Evolutionary conservation across 1,140 invertebrate species (phyloP).

Genomic region (Triops longicaudatus): DNA sequence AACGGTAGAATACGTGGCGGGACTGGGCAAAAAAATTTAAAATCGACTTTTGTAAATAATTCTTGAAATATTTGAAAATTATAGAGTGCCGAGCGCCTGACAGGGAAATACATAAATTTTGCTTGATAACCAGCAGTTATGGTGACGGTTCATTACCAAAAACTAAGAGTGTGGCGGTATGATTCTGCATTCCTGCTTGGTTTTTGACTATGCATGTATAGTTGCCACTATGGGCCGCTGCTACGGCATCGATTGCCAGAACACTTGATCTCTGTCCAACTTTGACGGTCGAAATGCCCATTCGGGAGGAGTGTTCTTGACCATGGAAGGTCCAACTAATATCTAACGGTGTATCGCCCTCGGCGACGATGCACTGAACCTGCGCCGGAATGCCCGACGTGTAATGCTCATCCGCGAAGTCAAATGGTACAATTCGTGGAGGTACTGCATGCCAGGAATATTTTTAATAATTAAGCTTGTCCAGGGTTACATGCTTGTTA

Average conservation of each 20-base stretch:
- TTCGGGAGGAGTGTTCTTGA: conserved; percentile 48
- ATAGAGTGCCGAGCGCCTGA: conserved; percentile 16
- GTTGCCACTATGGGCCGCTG: conserved; percentile 58
- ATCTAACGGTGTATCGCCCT: conserved; percentile 63
- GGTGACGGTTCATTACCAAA: conserved; percentile 35
- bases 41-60: not conserved
- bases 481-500: too few species aligned
- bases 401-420: conserved; percentile 45
- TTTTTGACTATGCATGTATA: conserved; percentile 74
- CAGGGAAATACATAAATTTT: not conserved
- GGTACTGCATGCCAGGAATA: conserved; percentile 41
- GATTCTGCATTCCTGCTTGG: conserved; percentile 55
- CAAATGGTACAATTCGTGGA: conserved; percentile 53
- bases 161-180: conserved; percentile 54
- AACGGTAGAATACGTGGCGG: conserved; percentile 67
- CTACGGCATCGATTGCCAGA: conserved; percentile 38
- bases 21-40: conserved; percentile 44
- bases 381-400: conserved; percentile 34
- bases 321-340: conserved; percentile 60
- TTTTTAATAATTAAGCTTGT: too few species aligned
- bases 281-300: conserved; percentile 42
- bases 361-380: conserved; percentile 54
- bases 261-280: conserved; percentile 55
- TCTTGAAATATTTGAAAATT: not conserved
- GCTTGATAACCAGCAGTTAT: not conserved